phyloP scores from a whole-genome alignment of 64 coral and sea anemone species.

The Trachythela sp. region DNA sequence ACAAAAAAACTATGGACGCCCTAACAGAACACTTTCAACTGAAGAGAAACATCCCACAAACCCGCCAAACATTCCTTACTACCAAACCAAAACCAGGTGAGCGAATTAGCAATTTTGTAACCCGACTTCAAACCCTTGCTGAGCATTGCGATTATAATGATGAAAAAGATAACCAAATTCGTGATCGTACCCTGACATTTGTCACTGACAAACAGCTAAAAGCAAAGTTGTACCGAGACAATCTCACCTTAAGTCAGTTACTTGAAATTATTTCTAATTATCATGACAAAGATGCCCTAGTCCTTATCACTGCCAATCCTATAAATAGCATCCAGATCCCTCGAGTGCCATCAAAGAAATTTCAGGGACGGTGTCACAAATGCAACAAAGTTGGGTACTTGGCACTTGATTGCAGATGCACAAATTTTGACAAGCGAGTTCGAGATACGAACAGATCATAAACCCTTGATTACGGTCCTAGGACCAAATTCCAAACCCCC shows the following conservation, averaged over 20 bases:
- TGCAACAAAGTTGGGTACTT: constrained; percentile 31
- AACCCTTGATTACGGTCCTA: not conserved
- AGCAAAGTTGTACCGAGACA: constrained; percentile 23
- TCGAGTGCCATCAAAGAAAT: constrained; percentile 34
- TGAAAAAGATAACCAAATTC: constrained; percentile 14
- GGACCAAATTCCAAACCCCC: constrained; percentile 33
- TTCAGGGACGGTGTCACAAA: constrained; percentile 28
- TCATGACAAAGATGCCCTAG: constrained; percentile 26
- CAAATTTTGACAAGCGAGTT: too few relatives aligned
- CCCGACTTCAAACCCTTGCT: not conserved
- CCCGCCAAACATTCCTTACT: constrained; percentile 7
- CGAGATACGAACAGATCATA: constrained; percentile 37
- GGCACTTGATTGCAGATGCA: constrained; percentile 45
- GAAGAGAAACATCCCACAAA: constrained; percentile 37
- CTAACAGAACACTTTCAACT: constrained; percentile 43
- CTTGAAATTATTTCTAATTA: constrained; percentile 24
- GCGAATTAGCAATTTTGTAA: not conserved
- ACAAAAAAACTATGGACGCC: constrained; percentile 44
- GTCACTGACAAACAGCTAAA: constrained; percentile 38
- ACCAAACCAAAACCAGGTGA: not conserved
- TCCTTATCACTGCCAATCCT: not conserved
- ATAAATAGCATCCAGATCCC: not conserved
- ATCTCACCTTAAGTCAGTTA: not conserved
- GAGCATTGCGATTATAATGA: constrained; percentile 26
- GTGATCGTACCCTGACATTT: constrained; percentile 7